Percentiles rank a stretch among this genome's conserved stretches.
phyloP scores from a whole-genome alignment of 1,140 invertebrate genomes.

The Drosophila nasuta region DNA sequence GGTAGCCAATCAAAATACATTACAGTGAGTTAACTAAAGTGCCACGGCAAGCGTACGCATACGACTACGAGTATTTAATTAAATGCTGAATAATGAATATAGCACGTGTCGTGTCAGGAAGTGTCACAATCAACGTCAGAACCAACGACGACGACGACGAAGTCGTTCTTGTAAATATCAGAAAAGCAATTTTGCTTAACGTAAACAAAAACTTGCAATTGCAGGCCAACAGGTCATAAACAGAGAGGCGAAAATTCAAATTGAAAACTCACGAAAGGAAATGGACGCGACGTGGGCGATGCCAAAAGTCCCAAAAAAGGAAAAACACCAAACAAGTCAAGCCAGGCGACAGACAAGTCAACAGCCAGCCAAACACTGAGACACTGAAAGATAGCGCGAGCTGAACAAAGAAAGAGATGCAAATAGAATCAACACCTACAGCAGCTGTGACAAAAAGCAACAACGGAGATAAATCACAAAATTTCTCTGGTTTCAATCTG shows the following conservation, averaged over 20 bases:
- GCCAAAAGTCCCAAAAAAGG: conserved; percentile 19
- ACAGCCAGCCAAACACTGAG: conserved; percentile 34
- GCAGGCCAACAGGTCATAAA: conserved; percentile 32
- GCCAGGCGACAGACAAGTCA: conserved; percentile 52
- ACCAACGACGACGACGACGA: background rate
- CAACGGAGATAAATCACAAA: conserved; percentile 30
- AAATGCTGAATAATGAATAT: conserved; percentile 66
- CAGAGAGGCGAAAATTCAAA: conserved; percentile 31
- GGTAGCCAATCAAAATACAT: conserved; percentile 47
- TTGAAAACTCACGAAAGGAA: conserved; percentile 63
- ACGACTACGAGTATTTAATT: conserved; percentile 61
- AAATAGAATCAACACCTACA: conserved; percentile 57
- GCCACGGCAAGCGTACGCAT: background rate
- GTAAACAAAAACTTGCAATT: conserved; percentile 60
- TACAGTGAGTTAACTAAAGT: conserved; percentile 23
- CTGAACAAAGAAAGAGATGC: conserved; percentile 24
- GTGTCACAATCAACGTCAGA: conserved; percentile 30
- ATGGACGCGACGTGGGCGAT: conserved; percentile 55
- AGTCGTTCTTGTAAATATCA: conserved; percentile 23
- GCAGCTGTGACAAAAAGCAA: conserved; percentile 7
- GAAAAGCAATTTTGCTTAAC: conserved; percentile 62
- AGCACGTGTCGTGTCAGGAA: conserved; percentile 64
- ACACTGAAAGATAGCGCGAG: background rate
- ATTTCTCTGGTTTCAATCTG: conserved; percentile 39
- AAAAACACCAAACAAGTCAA: conserved; percentile 57